Conservation (phyloP, 2,113 vertebrate genomes). For the Xiphophorus couchianus region DNA sequence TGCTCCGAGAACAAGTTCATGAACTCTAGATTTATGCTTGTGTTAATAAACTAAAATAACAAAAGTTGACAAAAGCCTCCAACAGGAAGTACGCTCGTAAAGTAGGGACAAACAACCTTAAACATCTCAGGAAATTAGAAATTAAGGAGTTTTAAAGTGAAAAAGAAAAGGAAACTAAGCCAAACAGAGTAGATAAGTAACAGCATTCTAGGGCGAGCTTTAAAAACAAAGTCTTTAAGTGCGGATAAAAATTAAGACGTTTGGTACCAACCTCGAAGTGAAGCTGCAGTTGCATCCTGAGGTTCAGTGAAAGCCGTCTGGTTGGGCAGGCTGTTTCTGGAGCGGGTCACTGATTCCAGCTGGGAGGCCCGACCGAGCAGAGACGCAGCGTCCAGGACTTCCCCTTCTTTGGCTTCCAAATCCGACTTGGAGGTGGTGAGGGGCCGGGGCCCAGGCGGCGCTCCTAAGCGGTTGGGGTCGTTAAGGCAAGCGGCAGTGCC, state of each 20-base stretch:
- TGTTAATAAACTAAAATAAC: not conserved
- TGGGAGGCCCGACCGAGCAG: constrained; percentile 96
- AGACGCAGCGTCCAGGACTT: constrained; percentile 95
- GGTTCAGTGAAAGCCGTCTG: constrained; percentile 89
- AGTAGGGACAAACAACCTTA: not conserved
- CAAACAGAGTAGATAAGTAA: not conserved
- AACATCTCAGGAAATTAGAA: not conserved
- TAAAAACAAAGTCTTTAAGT: not conserved
- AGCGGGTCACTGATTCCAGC: constrained; percentile 97
- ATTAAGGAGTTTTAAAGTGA: not conserved
- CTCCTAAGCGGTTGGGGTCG: constrained; percentile 87
- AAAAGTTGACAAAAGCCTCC: not conserved
- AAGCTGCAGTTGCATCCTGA: constrained; percentile 83
- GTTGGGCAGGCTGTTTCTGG: constrained; percentile 96
- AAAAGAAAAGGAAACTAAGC: not conserved
- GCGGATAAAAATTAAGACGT: not conserved
- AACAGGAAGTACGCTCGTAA: not conserved
- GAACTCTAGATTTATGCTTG: not conserved
- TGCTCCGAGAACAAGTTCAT: not conserved
- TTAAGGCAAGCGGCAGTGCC: constrained; percentile 95
- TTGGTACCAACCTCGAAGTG: constrained; percentile 86
- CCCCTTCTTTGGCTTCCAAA: constrained; percentile 99
- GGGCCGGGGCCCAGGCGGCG: constrained; percentile 87
- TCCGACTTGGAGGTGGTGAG: constrained; percentile 99
- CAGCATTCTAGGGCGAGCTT: not conserved